phyloP scores from a whole-genome alignment of 2,888 invertebrate species.

The Parnassius glacialis region DNA sequence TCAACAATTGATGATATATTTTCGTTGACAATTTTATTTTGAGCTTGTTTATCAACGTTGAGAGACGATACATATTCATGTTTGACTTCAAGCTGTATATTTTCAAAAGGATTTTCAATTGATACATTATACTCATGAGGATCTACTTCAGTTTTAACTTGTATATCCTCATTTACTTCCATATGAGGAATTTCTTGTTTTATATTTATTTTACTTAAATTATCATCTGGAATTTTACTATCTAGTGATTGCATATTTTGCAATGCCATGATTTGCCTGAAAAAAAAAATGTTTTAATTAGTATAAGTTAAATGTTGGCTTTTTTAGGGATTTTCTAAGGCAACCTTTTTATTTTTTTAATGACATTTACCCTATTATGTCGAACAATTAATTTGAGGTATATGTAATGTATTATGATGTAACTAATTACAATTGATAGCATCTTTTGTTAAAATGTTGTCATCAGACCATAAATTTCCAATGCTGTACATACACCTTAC shows the following conservation, averaged over 20 bases:
- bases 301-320: too few species aligned
- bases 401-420: too few species aligned
- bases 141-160: conserved; percentile 31
- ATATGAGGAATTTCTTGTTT: conserved; percentile 35
- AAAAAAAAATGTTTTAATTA: not conserved
- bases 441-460: too few species aligned
- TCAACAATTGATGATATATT: conserved; percentile 7
- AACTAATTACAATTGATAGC: too few species aligned
- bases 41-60: conserved; percentile 1
- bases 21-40: conserved; percentile 3
- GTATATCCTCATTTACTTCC: conserved; percentile 34
- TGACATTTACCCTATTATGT: too few species aligned
- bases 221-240: conserved; percentile 17
- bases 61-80: conserved; percentile 33
- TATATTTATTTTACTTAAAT: conserved; percentile 27
- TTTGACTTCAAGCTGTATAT: conserved; percentile 48
- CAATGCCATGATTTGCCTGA: conserved; percentile 16
- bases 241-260: not conserved
- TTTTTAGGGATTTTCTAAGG: too few species aligned
- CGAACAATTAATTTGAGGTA: too few species aligned
- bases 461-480: too few species aligned
- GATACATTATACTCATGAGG: conserved; percentile 26
- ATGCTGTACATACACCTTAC: too few species aligned
- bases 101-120: conserved; percentile 40
- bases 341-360: too few species aligned